phyloP scores from a whole-genome alignment of 2,113 vertebrate species.

The Bos javanicus region DNA sequence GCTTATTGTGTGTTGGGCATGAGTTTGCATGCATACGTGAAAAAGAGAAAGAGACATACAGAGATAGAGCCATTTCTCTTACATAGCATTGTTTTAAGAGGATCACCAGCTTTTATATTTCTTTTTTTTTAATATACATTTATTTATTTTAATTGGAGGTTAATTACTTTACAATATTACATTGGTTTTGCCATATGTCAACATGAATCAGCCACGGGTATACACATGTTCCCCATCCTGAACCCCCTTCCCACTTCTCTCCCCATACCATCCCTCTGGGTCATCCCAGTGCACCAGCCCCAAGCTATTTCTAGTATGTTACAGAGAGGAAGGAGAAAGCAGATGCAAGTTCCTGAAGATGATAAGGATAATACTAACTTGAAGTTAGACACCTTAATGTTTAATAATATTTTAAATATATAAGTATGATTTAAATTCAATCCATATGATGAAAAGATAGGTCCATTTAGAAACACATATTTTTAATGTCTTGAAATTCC shows the following conservation, averaged over 20 bases:
- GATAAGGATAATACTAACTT: slow-evolving; percentile 45
- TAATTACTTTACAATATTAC: no score
- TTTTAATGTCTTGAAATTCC: slow-evolving; percentile 65
- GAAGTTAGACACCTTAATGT: background rate
- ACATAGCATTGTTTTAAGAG: background rate
- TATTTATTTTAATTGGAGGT: no score
- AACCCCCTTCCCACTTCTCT: no score
- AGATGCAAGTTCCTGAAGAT: background rate
- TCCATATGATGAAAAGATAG: background rate
- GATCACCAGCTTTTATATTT: background rate
- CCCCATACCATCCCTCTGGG: no score
- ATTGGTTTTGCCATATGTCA: no score
- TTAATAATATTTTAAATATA: slow-evolving; percentile 52
- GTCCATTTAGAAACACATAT: slow-evolving; percentile 58
- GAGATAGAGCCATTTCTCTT: background rate
- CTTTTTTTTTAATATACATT: no score
- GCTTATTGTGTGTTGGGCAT: background rate
- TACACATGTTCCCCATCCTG: no score
- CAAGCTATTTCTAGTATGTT: background rate
- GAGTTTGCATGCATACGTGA: background rate
- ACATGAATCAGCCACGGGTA: no score
- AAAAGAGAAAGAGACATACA: background rate
- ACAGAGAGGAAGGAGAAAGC: background rate
- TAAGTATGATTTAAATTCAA: slow-evolving; percentile 50
- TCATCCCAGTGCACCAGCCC: no score